Evolutionary conservation across 2,797 vertebrate genomes (phyloP), one percentile per base, ranked within the genome.

Genomic region (Cyprinella venusta): DNA sequence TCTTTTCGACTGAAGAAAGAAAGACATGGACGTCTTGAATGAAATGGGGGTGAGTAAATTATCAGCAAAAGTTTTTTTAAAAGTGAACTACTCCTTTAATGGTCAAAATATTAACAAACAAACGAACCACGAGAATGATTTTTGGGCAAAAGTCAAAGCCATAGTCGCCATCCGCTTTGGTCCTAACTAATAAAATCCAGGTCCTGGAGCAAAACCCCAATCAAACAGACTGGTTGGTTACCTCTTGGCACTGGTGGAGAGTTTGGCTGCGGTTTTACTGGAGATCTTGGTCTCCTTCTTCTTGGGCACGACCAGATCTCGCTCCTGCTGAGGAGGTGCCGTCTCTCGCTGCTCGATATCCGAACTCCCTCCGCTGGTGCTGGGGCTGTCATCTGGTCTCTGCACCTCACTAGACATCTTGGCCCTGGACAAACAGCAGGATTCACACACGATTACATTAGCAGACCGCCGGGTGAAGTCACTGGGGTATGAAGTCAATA

Each of bases 191-290:
- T 12, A 4, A 42, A 12, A 42, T 42, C 42, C 42, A 45, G 12
- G 0, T 26, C 24, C 0, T 61, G 5, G 15, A 61, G 24, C 59
- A 26, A 59, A 59, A 42, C n/a, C 45, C 15, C 5, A 19, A 18
- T 45, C 9, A 50, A 45, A 45, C 12, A 26, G 40, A 76, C 8
- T 4, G 52, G 19, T 10, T 10, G 38, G 0, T 92, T 94, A 98
- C 98, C 98, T 97, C 95, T 99, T 99, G 94, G 98, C 98, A 94
- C 98, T 99, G 86, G 98, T 99, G 88, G 98, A 99, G 91, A 99
- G 93, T 92, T 99, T 99, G 91, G 98, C 97, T 63, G 98, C 98
- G 0, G 98, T 99, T 95, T 99, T 99, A 92, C 97, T 98, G 67
- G 97, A 99, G 92, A 99, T 98, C 94, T 99, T 99, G 56, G 97